These are phyloP conservation scores for Microcebus ravelobensis DNA, from an alignment of 2,113 vertebrate genomes.

Conservation along the genomic window DNA sequence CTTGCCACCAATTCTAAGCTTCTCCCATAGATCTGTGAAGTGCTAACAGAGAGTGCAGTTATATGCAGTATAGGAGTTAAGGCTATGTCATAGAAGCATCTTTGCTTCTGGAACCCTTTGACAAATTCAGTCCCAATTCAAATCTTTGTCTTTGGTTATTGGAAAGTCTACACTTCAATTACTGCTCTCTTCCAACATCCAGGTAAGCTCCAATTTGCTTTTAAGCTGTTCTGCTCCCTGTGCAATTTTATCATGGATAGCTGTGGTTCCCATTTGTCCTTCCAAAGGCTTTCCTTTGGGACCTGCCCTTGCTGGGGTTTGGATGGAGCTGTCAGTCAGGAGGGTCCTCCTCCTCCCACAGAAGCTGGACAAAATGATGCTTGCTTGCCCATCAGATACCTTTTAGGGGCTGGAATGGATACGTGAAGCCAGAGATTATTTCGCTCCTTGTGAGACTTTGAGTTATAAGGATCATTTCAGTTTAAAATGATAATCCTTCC, in stretches of 20 bases:
- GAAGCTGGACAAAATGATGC: background rate
- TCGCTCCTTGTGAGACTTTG: background rate
- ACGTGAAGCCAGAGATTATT: background rate
- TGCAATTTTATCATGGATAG: too few species aligned
- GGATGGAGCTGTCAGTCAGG: background rate
- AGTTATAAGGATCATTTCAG: background rate
- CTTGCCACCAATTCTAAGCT: background rate
- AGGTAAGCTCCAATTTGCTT: background rate
- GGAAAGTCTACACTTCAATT: fast-evolving
- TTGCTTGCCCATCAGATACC: background rate
- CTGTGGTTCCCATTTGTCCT: background rate
- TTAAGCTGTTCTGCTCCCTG: background rate
- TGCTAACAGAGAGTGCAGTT: background rate
- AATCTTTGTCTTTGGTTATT: background rate
- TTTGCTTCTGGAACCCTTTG: background rate
- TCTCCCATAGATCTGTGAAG: background rate
- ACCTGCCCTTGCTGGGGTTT: background rate
- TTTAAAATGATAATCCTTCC: slow-evolving; percentile 9
- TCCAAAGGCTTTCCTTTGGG: background rate
- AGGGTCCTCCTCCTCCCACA: background rate
- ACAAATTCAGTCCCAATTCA: background rate
- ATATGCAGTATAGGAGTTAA: background rate
- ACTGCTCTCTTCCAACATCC: background rate
- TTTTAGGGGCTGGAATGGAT: background rate
- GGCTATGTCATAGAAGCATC: background rate